Conservation (phyloP, 1,140 invertebrate species). For the Streblospio benedicti region DNA sequence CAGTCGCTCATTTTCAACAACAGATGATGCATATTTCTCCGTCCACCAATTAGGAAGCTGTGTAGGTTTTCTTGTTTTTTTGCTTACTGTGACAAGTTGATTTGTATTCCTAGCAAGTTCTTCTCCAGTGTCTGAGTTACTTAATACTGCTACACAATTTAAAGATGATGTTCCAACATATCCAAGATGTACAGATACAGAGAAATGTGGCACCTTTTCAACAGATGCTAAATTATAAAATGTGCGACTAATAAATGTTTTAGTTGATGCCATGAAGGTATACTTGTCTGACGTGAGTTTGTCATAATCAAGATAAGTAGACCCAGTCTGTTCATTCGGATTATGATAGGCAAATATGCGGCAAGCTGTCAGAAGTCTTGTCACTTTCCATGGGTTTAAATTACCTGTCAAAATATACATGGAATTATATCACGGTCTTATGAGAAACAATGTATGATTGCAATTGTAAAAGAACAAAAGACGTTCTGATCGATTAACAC, state of each 20-base stretch:
- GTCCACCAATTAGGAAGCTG: slow-evolving; percentile 24
- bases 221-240: not conserved
- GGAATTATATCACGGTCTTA: too few relatives aligned
- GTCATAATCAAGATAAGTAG: slow-evolving; percentile 9
- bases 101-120: slow-evolving; percentile 11
- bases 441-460: too few relatives aligned
- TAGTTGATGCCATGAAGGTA: slow-evolving; percentile 12
- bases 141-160: slow-evolving; percentile 7
- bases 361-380: not conserved
- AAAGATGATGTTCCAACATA: slow-evolving; percentile 21
- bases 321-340: not conserved
- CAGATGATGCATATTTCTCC: slow-evolving; percentile 14
- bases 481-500: too few relatives aligned
- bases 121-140: not conserved
- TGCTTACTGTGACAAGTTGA: slow-evolving; percentile 19
- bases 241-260: not conserved
- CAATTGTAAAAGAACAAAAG: too few relatives aligned
- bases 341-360: slow-evolving; percentile 7
- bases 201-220: not conserved
- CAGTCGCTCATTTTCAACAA: slow-evolving; percentile 5
- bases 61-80: slow-evolving; percentile 16
- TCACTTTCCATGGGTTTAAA: not conserved
- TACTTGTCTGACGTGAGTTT: slow-evolving; percentile 8
- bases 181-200: not conserved
- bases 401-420: slow-evolving; percentile 5